These are phyloP conservation scores for Cetonia aurata DNA, from an alignment of 2,888 invertebrate genomes.

Conservation along the genomic window DNA sequence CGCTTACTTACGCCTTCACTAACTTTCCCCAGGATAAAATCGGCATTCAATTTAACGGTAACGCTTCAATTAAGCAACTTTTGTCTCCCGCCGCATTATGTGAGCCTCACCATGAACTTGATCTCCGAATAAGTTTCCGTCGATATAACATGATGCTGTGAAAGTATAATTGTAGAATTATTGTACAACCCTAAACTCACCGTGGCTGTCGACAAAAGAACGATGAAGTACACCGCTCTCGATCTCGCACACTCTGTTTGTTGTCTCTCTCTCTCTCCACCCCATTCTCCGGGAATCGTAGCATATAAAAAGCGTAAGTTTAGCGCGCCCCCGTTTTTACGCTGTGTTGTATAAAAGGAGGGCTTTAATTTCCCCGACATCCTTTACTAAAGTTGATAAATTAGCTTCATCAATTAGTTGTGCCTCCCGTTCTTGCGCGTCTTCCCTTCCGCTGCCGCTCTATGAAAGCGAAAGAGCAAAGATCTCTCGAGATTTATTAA, in stretches of 20 bases:
- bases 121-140: not conserved
- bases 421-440: slow-evolving; percentile 52
- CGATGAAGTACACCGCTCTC: not conserved
- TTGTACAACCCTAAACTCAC: not conserved
- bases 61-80: slow-evolving; percentile 22
- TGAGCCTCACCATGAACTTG: not conserved
- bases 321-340: slow-evolving; percentile 51
- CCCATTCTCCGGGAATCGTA: not conserved
- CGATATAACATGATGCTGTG: not conserved
- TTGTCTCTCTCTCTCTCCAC: not conserved
- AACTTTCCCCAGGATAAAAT: slow-evolving; percentile 18
- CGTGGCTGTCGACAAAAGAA: slow-evolving; percentile 9
- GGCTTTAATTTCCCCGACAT: slow-evolving; percentile 55
- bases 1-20: slow-evolving; percentile 19
- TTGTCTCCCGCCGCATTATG: slow-evolving; percentile 1
- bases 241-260: not conserved
- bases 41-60: slow-evolving; percentile 38
- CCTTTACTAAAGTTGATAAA: slow-evolving; percentile 56
- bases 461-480: slow-evolving; percentile 42
- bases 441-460: slow-evolving; percentile 49
- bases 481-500: slow-evolving; percentile 46
- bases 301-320: slow-evolving; percentile 50
- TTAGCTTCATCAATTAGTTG: slow-evolving; percentile 56
- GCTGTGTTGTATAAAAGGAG: slow-evolving; percentile 51
- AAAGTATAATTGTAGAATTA: not conserved